Evolutionary conservation across 2,888 invertebrate species (phyloP).

Genomic region (Metallyticus violacea): DNA sequence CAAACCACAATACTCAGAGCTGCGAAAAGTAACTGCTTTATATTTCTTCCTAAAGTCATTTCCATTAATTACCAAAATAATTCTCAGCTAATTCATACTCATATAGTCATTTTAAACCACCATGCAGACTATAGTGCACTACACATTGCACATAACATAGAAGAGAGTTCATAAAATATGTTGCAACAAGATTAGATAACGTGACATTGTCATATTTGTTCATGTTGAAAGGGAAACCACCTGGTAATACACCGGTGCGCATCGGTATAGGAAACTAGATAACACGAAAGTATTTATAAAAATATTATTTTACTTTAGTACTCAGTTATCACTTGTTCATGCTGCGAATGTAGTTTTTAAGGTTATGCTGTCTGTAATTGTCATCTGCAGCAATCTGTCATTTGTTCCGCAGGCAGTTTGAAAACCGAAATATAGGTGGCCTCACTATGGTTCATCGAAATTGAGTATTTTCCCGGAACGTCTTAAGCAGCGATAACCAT

Average conservation of each 20-base stretch:
- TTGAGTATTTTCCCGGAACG: too few species aligned
- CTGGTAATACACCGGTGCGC: neutral
- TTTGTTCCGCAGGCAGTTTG: too few species aligned
- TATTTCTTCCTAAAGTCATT: neutral
- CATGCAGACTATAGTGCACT: neutral
- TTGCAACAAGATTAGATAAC: neutral
- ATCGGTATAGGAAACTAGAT: too few species aligned
- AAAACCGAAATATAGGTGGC: too few species aligned
- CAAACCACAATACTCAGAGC: neutral
- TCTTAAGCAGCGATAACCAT: too few species aligned
- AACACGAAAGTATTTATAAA: too few species aligned
- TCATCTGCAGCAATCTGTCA: neutral
- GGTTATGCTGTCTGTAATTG: neutral
- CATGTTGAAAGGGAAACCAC: neutral
- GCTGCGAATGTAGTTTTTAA: neutral
- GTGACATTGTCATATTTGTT: neutral
- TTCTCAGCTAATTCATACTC: neutral
- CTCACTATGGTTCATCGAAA: too few species aligned
- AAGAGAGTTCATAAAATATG: neutral
- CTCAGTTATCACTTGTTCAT: too few species aligned
- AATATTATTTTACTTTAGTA: too few species aligned
- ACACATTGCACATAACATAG: neutral
- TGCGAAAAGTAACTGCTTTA: neutral
- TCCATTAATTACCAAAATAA: neutral
- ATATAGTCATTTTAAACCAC: neutral